Conservation (phyloP, 2,888 invertebrate species). For the Lepidonotus clava region DNA sequence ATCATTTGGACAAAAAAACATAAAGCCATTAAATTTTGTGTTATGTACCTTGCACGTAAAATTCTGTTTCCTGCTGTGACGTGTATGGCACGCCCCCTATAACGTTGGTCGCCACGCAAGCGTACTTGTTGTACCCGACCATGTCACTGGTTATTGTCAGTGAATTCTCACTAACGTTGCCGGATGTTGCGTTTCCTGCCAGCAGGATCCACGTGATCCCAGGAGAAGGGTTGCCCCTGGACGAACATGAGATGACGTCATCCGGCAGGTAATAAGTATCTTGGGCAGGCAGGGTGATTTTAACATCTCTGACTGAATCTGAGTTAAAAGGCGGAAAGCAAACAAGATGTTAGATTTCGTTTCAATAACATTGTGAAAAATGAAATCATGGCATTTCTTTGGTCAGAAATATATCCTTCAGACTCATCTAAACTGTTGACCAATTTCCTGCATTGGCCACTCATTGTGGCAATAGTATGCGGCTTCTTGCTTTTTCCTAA, state of each 20-base stretch:
- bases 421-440: too few relatives aligned
- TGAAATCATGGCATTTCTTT: too few relatives aligned
- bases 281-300: background rate
- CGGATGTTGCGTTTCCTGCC: background rate
- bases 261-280: background rate
- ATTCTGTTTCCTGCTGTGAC: background rate
- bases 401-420: too few relatives aligned
- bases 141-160: background rate
- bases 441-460: too few relatives aligned
- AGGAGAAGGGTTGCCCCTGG: background rate
- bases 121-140: background rate
- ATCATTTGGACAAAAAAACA: too few relatives aligned
- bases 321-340: background rate
- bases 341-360: too few relatives aligned
- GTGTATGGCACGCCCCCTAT: background rate
- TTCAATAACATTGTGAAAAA: too few relatives aligned
- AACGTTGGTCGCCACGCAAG: background rate
- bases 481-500: too few relatives aligned
- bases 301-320: background rate
- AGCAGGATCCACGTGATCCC: background rate
- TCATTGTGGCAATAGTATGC: too few relatives aligned
- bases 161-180: background rate
- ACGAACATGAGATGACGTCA: conserved; percentile 3
- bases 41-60: background rate
- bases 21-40: too few relatives aligned